Conservation (phyloP, 2,888 invertebrate genomes). For the Drosophila suboccidentalis region DNA sequence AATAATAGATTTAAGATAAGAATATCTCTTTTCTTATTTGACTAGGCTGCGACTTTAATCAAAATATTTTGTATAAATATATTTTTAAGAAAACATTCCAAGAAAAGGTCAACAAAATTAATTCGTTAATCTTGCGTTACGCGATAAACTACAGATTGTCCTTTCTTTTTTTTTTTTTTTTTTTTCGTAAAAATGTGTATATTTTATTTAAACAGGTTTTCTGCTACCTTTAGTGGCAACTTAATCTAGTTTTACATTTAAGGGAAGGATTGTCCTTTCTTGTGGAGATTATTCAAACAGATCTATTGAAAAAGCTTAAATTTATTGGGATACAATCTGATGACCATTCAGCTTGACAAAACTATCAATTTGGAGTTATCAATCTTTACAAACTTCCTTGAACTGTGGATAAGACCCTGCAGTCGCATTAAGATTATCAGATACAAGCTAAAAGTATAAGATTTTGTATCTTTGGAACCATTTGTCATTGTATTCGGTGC, state of each 20-base stretch:
- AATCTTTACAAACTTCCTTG: constrained; percentile 11
- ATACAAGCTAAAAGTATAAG: constrained; percentile 10
- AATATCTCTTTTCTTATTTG: no score
- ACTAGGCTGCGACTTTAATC: no score
- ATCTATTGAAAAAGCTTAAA: not conserved
- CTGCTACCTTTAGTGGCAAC: no score
- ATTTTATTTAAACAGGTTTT: no score
- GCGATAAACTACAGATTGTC: not conserved
- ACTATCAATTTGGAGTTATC: constrained; percentile 9
- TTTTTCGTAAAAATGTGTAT: no score
- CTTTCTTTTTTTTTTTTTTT: no score
- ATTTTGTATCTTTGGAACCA: constrained; percentile 14
- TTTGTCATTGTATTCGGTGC: constrained; percentile 18
- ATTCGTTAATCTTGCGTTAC: no score
- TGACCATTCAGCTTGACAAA: constrained; percentile 8
- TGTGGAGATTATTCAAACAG: not conserved
- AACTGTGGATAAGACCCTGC: constrained; percentile 10
- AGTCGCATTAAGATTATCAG: constrained; percentile 10
- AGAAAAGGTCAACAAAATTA: no score
- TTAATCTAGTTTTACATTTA: no score
- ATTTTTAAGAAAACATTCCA: no score
- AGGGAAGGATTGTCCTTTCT: not conserved
- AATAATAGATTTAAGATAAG: no score
- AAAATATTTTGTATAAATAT: no score
- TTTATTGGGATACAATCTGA: constrained; percentile 9